Conservation (phyloP, 2,888 invertebrate genomes). For the Aromia moschata region DNA sequence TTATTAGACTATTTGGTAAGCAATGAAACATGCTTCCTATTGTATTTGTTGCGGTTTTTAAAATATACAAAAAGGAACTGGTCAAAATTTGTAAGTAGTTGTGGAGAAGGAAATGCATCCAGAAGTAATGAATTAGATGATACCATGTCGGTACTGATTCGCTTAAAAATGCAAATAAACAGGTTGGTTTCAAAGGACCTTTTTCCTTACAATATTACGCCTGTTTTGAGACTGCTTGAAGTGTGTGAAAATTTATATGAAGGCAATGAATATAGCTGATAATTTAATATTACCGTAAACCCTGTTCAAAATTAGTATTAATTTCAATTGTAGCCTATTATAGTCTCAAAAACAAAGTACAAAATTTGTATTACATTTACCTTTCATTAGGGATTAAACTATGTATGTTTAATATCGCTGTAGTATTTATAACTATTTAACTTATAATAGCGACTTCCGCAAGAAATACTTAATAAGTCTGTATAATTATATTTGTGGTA, state of each 20-base stretch:
- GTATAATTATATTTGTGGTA: constrained; percentile 4
- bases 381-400: neutral
- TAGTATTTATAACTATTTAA: constrained; percentile 19
- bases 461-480: constrained; percentile 13
- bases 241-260: constrained; percentile 87
- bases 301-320: constrained; percentile 14
- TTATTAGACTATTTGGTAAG: constrained; percentile 86
- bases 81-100: constrained; percentile 82
- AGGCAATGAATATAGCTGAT: constrained; percentile 82
- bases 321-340: too few relatives aligned
- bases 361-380: constrained; percentile 10
- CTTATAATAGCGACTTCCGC: neutral
- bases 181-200: constrained; percentile 82
- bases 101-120: constrained; percentile 67
- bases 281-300: neutral
- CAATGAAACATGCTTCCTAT: constrained; percentile 89
- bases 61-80: constrained; percentile 87
- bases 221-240: constrained; percentile 83
- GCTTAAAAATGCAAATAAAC: constrained; percentile 82
- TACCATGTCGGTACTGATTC: constrained; percentile 84
- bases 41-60: constrained; percentile 84
- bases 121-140: constrained; percentile 73
- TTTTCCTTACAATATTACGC: constrained; percentile 91
- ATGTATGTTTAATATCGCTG: neutral
- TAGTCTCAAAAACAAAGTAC: constrained; percentile 18